phyloP scores from a whole-genome alignment of 2,888 invertebrate species.

The Gortyna flavago region DNA sequence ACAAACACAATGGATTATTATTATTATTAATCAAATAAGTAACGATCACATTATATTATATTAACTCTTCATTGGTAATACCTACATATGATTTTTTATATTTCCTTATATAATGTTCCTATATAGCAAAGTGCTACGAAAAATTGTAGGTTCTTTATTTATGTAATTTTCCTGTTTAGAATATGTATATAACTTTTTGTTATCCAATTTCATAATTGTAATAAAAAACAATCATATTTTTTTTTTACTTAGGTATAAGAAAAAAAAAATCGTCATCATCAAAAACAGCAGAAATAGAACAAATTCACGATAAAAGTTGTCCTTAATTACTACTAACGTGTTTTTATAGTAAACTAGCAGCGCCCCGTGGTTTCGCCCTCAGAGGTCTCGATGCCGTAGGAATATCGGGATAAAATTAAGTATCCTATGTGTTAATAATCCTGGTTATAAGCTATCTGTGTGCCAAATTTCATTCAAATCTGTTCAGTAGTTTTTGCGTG shows the following conservation, averaged over 20 bases:
- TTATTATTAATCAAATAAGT: not conserved
- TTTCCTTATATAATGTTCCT: not conserved
- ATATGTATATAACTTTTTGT: not conserved
- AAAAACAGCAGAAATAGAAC: too few species aligned
- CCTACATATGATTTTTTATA: not conserved
- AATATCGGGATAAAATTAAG: not conserved
- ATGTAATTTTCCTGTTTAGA: too few species aligned
- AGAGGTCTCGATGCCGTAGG: not conserved
- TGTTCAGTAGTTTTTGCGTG: not conserved
- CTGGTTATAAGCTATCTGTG: not conserved
- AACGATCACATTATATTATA: not conserved
- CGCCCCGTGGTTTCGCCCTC: not conserved
- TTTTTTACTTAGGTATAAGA: too few species aligned
- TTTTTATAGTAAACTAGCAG: not conserved
- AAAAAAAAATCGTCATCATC: too few species aligned
- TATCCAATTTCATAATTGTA: not conserved
- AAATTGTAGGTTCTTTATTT: not conserved
- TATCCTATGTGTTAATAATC: not conserved
- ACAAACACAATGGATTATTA: too few species aligned
- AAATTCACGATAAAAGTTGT: too few species aligned
- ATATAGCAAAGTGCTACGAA: constrained; percentile 9
- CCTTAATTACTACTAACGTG: not conserved
- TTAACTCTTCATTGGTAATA: not conserved
- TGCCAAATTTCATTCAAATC: not conserved
- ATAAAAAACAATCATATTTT: not conserved